Evolutionary conservation across 2,888 invertebrate species (phyloP).

Genomic region (Tillus elongatus): DNA sequence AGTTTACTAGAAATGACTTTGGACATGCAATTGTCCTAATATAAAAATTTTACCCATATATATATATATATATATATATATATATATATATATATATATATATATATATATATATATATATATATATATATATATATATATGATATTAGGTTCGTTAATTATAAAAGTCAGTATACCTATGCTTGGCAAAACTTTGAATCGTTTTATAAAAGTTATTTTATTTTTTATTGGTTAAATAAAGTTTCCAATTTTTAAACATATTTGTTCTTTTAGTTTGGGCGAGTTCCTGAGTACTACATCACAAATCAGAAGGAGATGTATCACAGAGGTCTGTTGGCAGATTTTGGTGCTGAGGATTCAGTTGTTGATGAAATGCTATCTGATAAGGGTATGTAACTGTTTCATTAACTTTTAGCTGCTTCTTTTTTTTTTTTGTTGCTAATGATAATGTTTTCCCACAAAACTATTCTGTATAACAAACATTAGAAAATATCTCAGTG

Average conservation of each 20-base stretch:
- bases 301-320: constrained; percentile 58
- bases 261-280: constrained; percentile 58
- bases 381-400: constrained; percentile 60
- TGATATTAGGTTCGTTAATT: no score
- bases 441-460: constrained; percentile 7
- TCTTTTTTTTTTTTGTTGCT: constrained; percentile 25
- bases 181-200: no score
- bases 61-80: no score
- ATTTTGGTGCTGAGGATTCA: constrained; percentile 61
- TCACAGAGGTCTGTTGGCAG: constrained; percentile 56
- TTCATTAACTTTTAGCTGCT: constrained; percentile 23
- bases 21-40: no score
- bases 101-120: no score
- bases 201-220: no score
- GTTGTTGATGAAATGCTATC: constrained; percentile 57
- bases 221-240: no score
- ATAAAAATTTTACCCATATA: no score
- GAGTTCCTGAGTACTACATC: constrained; percentile 71
- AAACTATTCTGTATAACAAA: background rate
- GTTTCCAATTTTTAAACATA: background rate
- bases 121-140: no score
- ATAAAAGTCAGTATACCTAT: no score
- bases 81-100: no score
- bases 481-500: background rate
- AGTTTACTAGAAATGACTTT: no score